Percentiles rank a stretch among this genome's conserved stretches.
Conservation (phyloP, 2,888 invertebrate genomes). For the Arctia plantaginis region DNA sequence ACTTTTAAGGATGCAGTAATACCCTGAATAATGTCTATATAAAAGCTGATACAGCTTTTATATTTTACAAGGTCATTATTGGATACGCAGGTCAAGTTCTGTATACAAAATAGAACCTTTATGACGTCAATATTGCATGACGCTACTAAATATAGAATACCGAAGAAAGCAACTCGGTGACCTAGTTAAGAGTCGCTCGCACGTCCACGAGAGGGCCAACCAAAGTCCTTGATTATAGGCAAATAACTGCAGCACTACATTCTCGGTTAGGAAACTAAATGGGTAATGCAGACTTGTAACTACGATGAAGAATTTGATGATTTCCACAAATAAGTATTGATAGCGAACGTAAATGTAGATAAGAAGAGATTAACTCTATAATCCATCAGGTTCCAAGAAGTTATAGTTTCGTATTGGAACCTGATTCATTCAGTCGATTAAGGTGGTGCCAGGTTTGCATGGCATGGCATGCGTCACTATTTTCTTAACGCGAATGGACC, state of each 20-base stretch:
- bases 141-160: conserved; percentile 68
- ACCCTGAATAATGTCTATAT: not conserved
- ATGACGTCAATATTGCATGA: conserved; percentile 71
- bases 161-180: conserved; percentile 57
- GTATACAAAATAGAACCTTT: conserved; percentile 62
- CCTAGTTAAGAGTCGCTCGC: conserved; percentile 58
- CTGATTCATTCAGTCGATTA: too few relatives aligned
- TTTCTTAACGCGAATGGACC: not conserved
- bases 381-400: not conserved
- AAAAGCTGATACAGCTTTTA: not conserved
- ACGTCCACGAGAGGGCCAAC: conserved; percentile 40
- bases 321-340: not conserved
- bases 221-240: conserved; percentile 27
- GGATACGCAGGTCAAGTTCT: conserved; percentile 62
- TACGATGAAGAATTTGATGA: not conserved
- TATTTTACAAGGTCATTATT: conserved; percentile 28
- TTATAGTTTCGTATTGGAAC: too few relatives aligned
- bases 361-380: not conserved
- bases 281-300: not conserved
- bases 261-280: not conserved
- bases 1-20: not conserved
- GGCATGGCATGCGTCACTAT: not conserved
- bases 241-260: conserved; percentile 20
- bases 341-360: not conserved
- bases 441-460: too few relatives aligned